Base-by-base conservation (phyloP, 2,113 vertebrate genomes). In the Thunnus thynnus region DNA sequence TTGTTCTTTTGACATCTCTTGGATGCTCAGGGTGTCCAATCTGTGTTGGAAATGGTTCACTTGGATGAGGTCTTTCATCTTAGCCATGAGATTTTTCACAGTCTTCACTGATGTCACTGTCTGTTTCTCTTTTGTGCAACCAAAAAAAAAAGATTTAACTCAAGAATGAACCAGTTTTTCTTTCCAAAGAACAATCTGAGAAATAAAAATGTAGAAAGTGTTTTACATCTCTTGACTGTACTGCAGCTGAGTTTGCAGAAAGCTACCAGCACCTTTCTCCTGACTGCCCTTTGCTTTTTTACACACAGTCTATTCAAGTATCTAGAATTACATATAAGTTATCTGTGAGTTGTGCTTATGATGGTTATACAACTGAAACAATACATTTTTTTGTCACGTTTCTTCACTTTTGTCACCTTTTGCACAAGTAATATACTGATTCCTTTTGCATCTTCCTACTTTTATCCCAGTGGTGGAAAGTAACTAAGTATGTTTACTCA, bases 1-100 rank as follows among this genome's bases (percentile, higher is more conserved):
- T 69, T 78, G 67, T 65, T 79, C 27, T 63, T 79, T 64, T 75
- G 78, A 72, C 60, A 22, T 80, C 62, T 80, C 36, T 79, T 77
- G 65, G 78, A 84, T 2, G 7, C 54, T 44, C 66, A 18, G 30
- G 62, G 48, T 69, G 72, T 86, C 78, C 64, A 84, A 76, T 85
- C 63, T 73, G 78, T 30, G 70, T 65, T 83, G 78, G 82, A 76
- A 76, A 27, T 1, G 27, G 10, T 78, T 86, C 69, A 63, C 52
- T 62, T 70, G 73, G 76, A 80, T 20, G 41, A 72, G 22, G n/a
- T 65, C n/a, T 48, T 70, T 61, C 62, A 79, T 69, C 50, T 51
- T 82, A 78, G 75, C 60, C 18, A 1, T 66, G 18, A 65, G 67
- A 57, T 81, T 86, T 74, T 80, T 71, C 20, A 52, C 65, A 58